These are phyloP conservation scores for Lipophrys pholis DNA, from an alignment of 2,113 vertebrate species.

Conservation along the genomic window DNA sequence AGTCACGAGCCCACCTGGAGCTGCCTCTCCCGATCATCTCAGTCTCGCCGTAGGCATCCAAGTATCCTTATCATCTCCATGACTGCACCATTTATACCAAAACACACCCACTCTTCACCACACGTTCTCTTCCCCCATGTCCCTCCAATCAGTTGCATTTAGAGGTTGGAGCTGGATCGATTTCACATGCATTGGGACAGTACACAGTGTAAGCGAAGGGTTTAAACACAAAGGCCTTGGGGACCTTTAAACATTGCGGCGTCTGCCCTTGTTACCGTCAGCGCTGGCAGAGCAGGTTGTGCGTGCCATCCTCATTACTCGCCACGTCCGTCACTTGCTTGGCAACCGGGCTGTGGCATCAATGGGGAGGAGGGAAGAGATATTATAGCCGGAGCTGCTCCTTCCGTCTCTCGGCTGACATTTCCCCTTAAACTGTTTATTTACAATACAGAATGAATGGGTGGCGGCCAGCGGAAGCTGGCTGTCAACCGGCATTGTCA, in stretches of 20 bases:
- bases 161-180: slow-evolving; percentile 50
- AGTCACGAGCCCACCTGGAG: slow-evolving; percentile 24
- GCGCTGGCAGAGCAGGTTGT: slow-evolving; percentile 67
- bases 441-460: slow-evolving; percentile 71
- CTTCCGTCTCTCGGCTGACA: slow-evolving; percentile 61
- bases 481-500: slow-evolving; percentile 72
- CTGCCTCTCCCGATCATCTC: slow-evolving; percentile 28
- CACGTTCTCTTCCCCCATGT: slow-evolving; percentile 8
- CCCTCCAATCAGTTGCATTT: slow-evolving; percentile 54
- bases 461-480: slow-evolving; percentile 63
- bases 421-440: slow-evolving; percentile 78
- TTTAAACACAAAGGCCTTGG: slow-evolving; percentile 55
- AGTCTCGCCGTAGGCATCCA: slow-evolving; percentile 31
- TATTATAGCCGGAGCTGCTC: slow-evolving; percentile 52
- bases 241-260: slow-evolving; percentile 71
- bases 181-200: slow-evolving; percentile 46
- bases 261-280: slow-evolving; percentile 77
- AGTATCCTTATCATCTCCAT: slow-evolving; percentile 51
- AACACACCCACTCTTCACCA: slow-evolving; percentile 9
- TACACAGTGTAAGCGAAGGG: slow-evolving; percentile 41
- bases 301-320: slow-evolving; percentile 74
- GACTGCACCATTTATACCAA: slow-evolving; percentile 50
- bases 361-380: slow-evolving; percentile 43
- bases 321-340: slow-evolving; percentile 63
- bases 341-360: slow-evolving; percentile 42